Percentiles rank a stretch among this genome's conserved stretches.
Conservation (phyloP, 2,888 invertebrate species). For the Hydrotaea cyrtoneurina region DNA sequence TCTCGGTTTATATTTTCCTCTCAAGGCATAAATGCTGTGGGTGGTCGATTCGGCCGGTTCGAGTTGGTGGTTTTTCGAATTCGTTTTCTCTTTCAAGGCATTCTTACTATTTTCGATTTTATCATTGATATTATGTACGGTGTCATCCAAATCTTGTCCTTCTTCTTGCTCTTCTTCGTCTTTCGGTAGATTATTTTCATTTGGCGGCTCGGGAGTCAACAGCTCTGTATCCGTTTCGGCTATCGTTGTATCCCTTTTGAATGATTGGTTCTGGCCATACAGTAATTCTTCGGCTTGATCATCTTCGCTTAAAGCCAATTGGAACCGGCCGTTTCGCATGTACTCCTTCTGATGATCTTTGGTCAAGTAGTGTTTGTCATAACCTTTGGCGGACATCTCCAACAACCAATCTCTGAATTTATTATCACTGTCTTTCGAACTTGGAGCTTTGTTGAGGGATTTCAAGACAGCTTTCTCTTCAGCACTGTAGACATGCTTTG, state of each 20-base stretch:
- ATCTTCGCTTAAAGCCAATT: conserved; percentile 51
- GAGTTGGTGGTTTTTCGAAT: neutral
- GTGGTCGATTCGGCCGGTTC: conserved; percentile 62
- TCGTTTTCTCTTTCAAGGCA: neutral
- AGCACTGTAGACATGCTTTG: neutral
- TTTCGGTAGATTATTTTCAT: neutral
- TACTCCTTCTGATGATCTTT: conserved; percentile 70
- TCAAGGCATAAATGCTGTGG: conserved; percentile 71
- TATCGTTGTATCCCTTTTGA: conserved; percentile 53
- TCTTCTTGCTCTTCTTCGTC: neutral
- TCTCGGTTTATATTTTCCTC: conserved; percentile 72
- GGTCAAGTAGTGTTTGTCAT: conserved; percentile 71
- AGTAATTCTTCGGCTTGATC: conserved; percentile 15
- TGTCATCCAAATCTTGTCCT: neutral
- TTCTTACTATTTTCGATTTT: neutral
- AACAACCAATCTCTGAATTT: conserved; percentile 69
- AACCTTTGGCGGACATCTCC: conserved; percentile 73
- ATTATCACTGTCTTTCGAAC: conserved; percentile 34
- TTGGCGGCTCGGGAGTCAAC: neutral
- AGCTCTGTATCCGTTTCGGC: neutral
- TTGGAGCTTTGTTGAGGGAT: neutral
- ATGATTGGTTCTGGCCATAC: conserved; percentile 45
- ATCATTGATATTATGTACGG: neutral
- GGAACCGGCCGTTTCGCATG: conserved; percentile 64
- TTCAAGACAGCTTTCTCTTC: neutral